phyloP scores from a whole-genome alignment of 2,888 invertebrate genomes.

The Zootermopsis nevadensis region DNA sequence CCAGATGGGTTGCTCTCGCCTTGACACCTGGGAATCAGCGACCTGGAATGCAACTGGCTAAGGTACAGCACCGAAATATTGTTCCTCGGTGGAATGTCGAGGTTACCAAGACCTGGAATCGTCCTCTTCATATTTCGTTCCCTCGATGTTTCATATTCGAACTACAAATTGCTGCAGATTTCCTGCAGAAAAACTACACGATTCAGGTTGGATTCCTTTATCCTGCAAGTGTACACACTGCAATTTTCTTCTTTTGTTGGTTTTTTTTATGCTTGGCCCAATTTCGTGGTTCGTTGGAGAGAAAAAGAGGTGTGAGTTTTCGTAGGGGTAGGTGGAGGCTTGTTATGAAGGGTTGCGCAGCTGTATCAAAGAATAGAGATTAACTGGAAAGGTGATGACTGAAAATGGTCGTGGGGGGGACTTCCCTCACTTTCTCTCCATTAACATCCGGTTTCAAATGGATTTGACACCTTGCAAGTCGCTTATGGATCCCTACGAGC shows the following conservation, averaged over 20 bases:
- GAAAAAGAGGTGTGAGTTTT: conserved; percentile 39
- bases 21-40: no score
- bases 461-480: conserved; percentile 1
- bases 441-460: conserved; percentile 27
- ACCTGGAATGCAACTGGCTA: no score
- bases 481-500: no score
- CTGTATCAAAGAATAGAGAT: conserved; percentile 27
- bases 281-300: conserved; percentile 40
- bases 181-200: background rate
- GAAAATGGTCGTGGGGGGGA: conserved; percentile 11
- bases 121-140: no score
- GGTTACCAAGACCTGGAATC: no score
- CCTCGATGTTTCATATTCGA: no score
- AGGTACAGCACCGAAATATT: no score
- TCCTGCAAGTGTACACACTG: background rate
- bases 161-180: no score
- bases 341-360: conserved; percentile 24
- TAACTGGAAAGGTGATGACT: conserved; percentile 31
- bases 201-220: background rate
- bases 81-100: no score
- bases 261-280: conserved; percentile 24
- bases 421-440: conserved; percentile 8
- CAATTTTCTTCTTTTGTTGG: background rate
- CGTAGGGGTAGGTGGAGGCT: conserved; percentile 37
- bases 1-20: no score